A percentile compares a stretch with the other conserved stretches of the same genome.
These are phyloP conservation scores for Prenolepis imparis DNA, from an alignment of 2,888 invertebrate genomes.

Conservation along the genomic window DNA sequence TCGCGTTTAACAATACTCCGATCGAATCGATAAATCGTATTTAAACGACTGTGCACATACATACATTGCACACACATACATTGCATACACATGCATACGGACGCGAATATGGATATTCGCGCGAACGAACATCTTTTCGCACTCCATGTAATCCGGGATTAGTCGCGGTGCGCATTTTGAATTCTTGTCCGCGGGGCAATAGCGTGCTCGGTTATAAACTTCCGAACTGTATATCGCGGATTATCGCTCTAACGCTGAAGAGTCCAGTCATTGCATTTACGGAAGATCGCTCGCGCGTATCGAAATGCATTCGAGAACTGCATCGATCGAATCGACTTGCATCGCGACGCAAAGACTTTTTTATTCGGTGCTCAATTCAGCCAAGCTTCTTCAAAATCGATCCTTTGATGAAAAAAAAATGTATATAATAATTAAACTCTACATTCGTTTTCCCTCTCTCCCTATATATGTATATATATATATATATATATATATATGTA, in stretches of 20 bases:
- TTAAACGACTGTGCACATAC: constrained; percentile 33
- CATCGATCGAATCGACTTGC: constrained; percentile 18
- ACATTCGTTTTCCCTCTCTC: not conserved
- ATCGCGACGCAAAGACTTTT: not conserved
- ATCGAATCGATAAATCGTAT: constrained; percentile 31
- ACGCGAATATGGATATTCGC: constrained; percentile 13
- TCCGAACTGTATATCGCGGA: constrained; percentile 39
- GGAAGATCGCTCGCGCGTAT: not conserved
- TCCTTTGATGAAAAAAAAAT: not conserved
- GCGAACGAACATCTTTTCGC: constrained; percentile 47
- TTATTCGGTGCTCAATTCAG: not conserved
- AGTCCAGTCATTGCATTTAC: constrained; percentile 37
- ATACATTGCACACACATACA: not conserved
- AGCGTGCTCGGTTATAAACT: constrained; percentile 43
- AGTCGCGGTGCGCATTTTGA: constrained; percentile 50
- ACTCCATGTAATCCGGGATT: constrained; percentile 50
- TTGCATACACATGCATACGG: not conserved
- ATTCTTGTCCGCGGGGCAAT: constrained; percentile 30
- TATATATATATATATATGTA: not conserved
- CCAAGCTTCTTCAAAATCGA: too few species aligned
- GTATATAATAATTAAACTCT: constrained; percentile 7
- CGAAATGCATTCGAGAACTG: not conserved
- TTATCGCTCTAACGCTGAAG: constrained; percentile 46
- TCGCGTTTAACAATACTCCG: not conserved
- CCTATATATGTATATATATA: too few species aligned